Conservation (phyloP, 2,113 vertebrate species). For the Epinephelus lanceolatus region DNA sequence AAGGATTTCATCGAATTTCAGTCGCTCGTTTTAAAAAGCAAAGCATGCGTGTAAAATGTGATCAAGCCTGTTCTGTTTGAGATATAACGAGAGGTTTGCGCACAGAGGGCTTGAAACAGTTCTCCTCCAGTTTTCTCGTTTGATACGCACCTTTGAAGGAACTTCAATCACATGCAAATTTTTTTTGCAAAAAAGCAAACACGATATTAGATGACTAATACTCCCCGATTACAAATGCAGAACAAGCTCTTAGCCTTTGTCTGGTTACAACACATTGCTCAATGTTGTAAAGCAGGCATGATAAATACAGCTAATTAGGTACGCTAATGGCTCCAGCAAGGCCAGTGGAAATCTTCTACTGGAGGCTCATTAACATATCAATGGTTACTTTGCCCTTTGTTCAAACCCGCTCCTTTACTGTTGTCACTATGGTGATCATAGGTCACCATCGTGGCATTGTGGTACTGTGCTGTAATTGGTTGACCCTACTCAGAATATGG, state of each 20-base stretch:
- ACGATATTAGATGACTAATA: slow-evolving; percentile 66
- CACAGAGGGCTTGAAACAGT: neutral
- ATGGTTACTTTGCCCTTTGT: slow-evolving; percentile 48
- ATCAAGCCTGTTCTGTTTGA: slow-evolving; percentile 1
- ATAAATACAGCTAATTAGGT: slow-evolving; percentile 78
- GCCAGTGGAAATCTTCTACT: slow-evolving; percentile 72
- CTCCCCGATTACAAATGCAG: slow-evolving; percentile 60
- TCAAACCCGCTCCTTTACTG: slow-evolving; percentile 4
- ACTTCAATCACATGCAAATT: slow-evolving; percentile 64
- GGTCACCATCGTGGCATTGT: slow-evolving; percentile 78
- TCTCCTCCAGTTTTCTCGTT: slow-evolving; percentile 31
- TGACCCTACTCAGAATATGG: slow-evolving; percentile 41
- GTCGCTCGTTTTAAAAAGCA: neutral
- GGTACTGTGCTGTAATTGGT: slow-evolving; percentile 76
- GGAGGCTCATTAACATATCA: slow-evolving; percentile 74
- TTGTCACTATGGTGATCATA: slow-evolving; percentile 65
- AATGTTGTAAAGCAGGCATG: slow-evolving; percentile 63
- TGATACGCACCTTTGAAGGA: slow-evolving; percentile 54
- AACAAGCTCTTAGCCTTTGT: slow-evolving; percentile 69
- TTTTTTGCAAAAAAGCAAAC: slow-evolving; percentile 46
- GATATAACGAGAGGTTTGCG: neutral
- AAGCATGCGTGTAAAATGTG: slow-evolving; percentile 15
- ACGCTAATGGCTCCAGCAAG: slow-evolving; percentile 60
- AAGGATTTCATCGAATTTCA: neutral
- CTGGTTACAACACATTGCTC: slow-evolving; percentile 43